Base-by-base conservation (phyloP, 1,140 invertebrate genomes). In the Plodia interpunctella region DNA sequence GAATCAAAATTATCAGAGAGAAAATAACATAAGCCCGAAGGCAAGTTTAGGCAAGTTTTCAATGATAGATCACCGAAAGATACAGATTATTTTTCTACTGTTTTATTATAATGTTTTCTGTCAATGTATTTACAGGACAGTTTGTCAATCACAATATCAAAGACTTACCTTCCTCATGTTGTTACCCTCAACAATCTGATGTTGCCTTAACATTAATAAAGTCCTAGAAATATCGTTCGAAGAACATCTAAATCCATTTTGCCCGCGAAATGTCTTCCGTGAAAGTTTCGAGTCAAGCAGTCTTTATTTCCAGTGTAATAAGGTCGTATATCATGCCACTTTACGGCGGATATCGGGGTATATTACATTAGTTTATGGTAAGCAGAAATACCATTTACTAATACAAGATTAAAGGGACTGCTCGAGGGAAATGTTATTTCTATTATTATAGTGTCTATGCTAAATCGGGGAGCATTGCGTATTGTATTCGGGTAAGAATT, bases 211-310 rank as follows among this genome's bases (percentile, higher is more conserved):
- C 59, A 74, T 72, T 75, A 74, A 75, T 78, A 80, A 80, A 77
- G 66, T 66, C 49, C 63, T 69, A 59, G 67, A 72, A 74, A 72
- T 63, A 72, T 75, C 63, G 56, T 85, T 85, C 82, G 65, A 30
- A 55, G 80, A 85, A 83, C 63, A 67, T 75, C 72, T 80, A 80
- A 78, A 80, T 82, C 70, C 70, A 80, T 70, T 69, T 59, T 57
- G 65, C 55, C 52, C 50, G 52, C 59, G 73, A 70, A 76, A 80
- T 75, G 76, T 79, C 80, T 82, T 82, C 74, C 78, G 76, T 70
- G 72, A 72, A 77, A 76, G 67, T 70, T 57, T 25, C 38, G 65
- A 57, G 6, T 53, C n/a, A n/a, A 4, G 2, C 38, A n/a, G 38
- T 15, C n/a, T 15, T 44, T 44, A 44, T 44, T 44, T 15, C 13